phyloP scores from a whole-genome alignment of 2,888 invertebrate genomes.

The Vanessa cardui region DNA sequence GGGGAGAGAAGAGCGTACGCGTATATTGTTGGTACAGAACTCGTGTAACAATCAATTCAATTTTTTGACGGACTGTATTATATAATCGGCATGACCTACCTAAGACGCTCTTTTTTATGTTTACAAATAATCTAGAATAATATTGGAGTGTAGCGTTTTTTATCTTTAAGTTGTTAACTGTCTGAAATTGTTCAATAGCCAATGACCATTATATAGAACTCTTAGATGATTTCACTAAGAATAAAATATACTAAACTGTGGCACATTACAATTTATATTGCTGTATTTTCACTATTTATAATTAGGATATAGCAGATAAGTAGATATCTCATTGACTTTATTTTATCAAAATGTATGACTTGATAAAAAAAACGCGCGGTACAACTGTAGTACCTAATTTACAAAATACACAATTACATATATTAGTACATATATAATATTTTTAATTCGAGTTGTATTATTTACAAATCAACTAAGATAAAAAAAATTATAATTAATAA shows the following conservation, averaged over 20 bases:
- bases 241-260: no score
- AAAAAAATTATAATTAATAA: no score
- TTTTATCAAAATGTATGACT: background rate
- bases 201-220: background rate
- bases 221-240: background rate
- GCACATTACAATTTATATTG: background rate
- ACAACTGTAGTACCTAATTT: no score
- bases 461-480: no score
- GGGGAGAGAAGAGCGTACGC: constrained; percentile 73
- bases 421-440: no score
- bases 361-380: no score
- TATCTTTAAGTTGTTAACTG: background rate
- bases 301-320: no score
- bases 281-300: background rate
- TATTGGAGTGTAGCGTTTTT: background rate
- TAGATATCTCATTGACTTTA: no score
- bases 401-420: no score
- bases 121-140: background rate
- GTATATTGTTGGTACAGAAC: constrained; percentile 70
- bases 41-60: constrained; percentile 51
- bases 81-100: background rate
- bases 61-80: constrained; percentile 29
- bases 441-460: no score
- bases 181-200: background rate
- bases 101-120: background rate